phyloP scores from a whole-genome alignment of 2,113 vertebrate genomes.

The Cyprinus carpio region DNA sequence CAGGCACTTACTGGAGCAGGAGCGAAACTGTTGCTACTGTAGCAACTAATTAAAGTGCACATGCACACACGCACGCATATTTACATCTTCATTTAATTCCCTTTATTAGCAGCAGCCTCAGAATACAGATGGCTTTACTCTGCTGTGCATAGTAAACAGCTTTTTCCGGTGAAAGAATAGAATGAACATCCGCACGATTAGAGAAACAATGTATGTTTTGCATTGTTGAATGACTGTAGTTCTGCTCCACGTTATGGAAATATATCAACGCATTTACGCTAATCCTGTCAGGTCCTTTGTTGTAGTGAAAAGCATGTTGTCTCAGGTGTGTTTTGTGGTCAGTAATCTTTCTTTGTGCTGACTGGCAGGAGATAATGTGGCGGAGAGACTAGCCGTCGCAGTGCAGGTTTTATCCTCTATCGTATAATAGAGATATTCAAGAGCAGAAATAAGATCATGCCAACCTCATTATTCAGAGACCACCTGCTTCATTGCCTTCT shows the following conservation, averaged over 20 bases:
- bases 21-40: slow-evolving; percentile 13
- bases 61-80: not conserved
- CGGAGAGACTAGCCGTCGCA: slow-evolving; percentile 17
- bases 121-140: slow-evolving; percentile 21
- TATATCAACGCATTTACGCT: slow-evolving; percentile 21
- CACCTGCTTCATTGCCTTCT: not conserved
- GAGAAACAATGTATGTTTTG: not conserved
- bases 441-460: slow-evolving; percentile 28
- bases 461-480: slow-evolving; percentile 12
- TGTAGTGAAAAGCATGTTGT: slow-evolving; percentile 30
- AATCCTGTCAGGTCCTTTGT: slow-evolving; percentile 26
- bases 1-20: not conserved
- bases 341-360: slow-evolving; percentile 42
- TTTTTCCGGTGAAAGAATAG: slow-evolving; percentile 25
- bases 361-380: slow-evolving; percentile 45
- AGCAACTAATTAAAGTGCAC: not conserved
- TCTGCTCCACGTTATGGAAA: not conserved
- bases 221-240: slow-evolving; percentile 9
- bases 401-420: slow-evolving; percentile 35
- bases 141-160: not conserved
- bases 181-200: slow-evolving; percentile 7
- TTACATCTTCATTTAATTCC: slow-evolving; percentile 24
- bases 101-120: not conserved
- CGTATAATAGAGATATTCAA: slow-evolving; percentile 33
- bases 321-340: not conserved